Evolutionary conservation across 2,797 vertebrate genomes (phyloP), one percentile per base, ranked within the genome.

Genomic region (Manis javanica): DNA sequence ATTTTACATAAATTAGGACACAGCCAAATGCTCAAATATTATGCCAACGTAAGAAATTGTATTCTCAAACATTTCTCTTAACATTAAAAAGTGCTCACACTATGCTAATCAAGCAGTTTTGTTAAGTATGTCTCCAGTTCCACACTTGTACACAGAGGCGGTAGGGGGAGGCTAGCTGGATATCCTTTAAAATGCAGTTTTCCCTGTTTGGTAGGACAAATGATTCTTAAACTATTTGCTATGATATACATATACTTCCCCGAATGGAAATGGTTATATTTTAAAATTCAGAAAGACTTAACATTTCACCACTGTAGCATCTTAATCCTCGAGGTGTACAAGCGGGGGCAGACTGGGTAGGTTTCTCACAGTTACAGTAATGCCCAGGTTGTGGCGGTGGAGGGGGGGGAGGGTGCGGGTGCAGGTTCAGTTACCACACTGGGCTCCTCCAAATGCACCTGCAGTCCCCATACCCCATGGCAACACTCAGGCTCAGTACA

Each of bases 391-490:
- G 46, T 46, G 46, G 10, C 9, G 46, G 46, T 10, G 11, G 46
- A 12, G 37, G 10, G 46, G 46, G 46, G 46, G 11, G 46, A 46
- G 34, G 34, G 34, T 34, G 34, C 24, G 0, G 0, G 24, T 2
- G 0, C 18, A 4, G 0, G 0, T 49, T 37, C 10, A 7, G n/a
- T 8, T 5, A 14, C 3, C 7, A 31, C 37, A 2, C 16, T 1
- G 72, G 14, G 57, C 1, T 53, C 51, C 64, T 16, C 19, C 29
- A 3, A 26, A 37, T 0, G 12, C 8, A 0, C 0, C 15, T 6
- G 15, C 15, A 14, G 61, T 5, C 59, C 46, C 37, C 0, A 1
- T 2, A 34, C 63, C 83, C 34, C 31, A 18, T 3, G 4, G 61
- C 69, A 61, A 42, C 1, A 8, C 46, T 46, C 34, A 0, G 5